These are phyloP conservation scores for Rhodophaea formosa DNA, from an alignment of 2,888 invertebrate genomes.

Conservation along the genomic window DNA sequence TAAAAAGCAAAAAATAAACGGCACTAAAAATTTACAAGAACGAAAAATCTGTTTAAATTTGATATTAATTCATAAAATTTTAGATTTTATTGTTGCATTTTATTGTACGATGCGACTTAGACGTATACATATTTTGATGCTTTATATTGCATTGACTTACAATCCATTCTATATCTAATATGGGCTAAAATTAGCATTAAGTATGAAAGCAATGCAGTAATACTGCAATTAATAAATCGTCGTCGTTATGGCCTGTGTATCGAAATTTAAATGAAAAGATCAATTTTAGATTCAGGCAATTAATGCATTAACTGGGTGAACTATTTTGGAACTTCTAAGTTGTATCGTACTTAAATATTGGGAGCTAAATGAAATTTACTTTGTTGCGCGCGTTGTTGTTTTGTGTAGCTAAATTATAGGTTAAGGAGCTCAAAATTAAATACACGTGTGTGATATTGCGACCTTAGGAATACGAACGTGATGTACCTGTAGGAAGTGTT, in stretches of 20 bases:
- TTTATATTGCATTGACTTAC: no score
- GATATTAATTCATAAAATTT: neutral
- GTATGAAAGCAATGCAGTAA: no score
- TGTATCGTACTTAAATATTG: neutral
- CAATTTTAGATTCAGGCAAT: no score
- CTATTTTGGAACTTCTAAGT: neutral
- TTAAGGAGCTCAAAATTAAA: neutral
- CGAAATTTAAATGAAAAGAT: no score
- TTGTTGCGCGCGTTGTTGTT: neutral
- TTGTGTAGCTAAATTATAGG: constrained; percentile 26
- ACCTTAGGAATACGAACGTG: no score
- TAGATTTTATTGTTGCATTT: neutral
- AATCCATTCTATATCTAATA: no score
- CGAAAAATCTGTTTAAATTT: neutral
- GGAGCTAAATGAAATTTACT: neutral
- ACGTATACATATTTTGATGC: neutral
- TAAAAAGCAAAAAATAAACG: neutral
- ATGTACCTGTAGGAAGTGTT: no score
- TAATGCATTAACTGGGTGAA: no score
- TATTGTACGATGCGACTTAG: neutral
- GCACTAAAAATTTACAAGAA: neutral
- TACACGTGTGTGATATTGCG: neutral
- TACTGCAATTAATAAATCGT: no score
- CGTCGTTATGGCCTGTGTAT: no score
- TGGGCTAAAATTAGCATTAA: no score